Percentiles rank a stretch among this genome's conserved stretches.
These are phyloP conservation scores for Mantis religiosa DNA, from an alignment of 2,888 invertebrate genomes.

Conservation along the genomic window DNA sequence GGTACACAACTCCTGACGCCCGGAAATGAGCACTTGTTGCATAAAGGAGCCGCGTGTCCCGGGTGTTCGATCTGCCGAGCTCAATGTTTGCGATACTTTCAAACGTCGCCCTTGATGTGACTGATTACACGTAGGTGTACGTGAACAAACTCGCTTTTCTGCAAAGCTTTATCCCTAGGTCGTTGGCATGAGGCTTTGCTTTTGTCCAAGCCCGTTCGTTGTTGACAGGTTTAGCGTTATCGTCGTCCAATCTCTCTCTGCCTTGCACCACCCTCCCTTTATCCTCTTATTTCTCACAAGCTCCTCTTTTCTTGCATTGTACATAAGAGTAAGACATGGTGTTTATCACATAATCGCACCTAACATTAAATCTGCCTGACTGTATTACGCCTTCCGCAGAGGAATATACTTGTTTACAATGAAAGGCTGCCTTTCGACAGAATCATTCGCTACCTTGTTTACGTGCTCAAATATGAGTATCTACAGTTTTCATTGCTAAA, in stretches of 20 bases:
- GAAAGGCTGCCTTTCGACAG: neutral
- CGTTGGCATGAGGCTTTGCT: neutral
- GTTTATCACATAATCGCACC: neutral
- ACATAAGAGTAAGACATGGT: neutral
- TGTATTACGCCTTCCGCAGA: neutral
- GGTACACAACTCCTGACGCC: neutral
- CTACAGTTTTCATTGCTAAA: no score
- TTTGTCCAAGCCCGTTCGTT: neutral
- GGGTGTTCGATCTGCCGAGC: neutral
- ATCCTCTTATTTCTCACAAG: neutral
- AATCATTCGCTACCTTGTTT: neutral
- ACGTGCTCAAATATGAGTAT: no score
- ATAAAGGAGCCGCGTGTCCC: neutral
- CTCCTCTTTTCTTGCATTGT: neutral
- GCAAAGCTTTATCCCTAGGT: neutral
- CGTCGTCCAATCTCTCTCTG: neutral
- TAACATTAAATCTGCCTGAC: neutral
- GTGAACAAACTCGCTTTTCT: neutral
- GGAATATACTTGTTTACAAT: neutral
- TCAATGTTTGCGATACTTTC: neutral
- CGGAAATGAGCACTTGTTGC: neutral
- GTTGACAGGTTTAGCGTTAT: neutral
- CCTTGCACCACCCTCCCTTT: neutral
- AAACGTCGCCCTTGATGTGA: neutral
- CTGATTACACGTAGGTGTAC: neutral